These are phyloP conservation scores for Eristalinus sepulchralis DNA, from an alignment of 2,888 invertebrate genomes.

Conservation along the genomic window DNA sequence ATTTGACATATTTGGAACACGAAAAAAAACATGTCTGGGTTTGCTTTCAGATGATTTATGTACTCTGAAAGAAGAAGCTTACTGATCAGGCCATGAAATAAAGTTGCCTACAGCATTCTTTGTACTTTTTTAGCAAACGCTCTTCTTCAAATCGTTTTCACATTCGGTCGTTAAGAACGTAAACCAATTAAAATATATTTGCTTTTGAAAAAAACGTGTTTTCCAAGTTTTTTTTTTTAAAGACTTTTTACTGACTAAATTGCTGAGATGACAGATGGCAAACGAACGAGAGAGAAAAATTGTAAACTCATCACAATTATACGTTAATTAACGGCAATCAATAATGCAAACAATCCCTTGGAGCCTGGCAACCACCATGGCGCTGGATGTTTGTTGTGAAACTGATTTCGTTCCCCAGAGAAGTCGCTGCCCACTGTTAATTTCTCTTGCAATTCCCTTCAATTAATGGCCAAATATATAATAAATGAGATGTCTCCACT, in stretches of 20 bases:
- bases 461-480: constrained; percentile 22
- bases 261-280: not conserved
- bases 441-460: constrained; percentile 7
- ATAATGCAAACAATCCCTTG: not conserved
- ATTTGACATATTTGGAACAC: too few species aligned
- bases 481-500: constrained; percentile 16
- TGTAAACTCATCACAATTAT: not conserved
- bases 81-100: too few species aligned
- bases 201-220: too few species aligned
- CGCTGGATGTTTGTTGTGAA: not conserved
- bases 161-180: too few species aligned
- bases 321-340: constrained; percentile 13
- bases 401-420: constrained; percentile 6
- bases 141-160: too few species aligned
- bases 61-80: too few species aligned
- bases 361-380: not conserved
- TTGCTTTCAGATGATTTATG: too few species aligned
- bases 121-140: too few species aligned
- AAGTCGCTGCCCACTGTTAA: not conserved
- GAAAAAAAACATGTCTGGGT: too few species aligned
- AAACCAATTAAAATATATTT: too few species aligned
- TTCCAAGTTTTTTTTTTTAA: too few species aligned
- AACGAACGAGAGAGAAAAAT: not conserved
- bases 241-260: not conserved
- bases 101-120: too few species aligned